Evolutionary conservation across 92 coral and sea anemone genomes (phyloP).

Genomic region (Porites lobata): DNA sequence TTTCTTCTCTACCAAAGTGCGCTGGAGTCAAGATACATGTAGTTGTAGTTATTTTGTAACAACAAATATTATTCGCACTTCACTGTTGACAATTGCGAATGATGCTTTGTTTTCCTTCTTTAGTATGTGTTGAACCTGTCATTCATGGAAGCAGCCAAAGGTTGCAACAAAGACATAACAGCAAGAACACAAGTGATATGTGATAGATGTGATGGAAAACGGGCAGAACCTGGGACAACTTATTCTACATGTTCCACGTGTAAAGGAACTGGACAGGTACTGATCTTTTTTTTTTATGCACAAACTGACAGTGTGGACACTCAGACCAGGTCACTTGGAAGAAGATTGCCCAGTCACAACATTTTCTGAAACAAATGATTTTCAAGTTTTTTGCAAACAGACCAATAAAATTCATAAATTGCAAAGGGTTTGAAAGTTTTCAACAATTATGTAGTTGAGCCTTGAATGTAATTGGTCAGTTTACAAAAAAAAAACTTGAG

Average conservation of each 20-base stretch:
- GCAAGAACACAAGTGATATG: conserved; percentile 85
- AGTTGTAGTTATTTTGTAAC: background rate
- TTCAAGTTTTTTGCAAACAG: too few species aligned
- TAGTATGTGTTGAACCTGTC: conserved; percentile 94
- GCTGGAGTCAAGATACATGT: too few species aligned
- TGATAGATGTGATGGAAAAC: conserved; percentile 90
- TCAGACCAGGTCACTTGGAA: too few species aligned
- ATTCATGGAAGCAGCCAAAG: conserved; percentile 98
- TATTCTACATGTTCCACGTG: conserved; percentile 88
- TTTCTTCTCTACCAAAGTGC: too few species aligned
- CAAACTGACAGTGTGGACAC: too few species aligned
- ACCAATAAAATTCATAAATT: too few species aligned
- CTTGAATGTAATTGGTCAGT: too few species aligned
- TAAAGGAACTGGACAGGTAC: conserved; percentile 97
- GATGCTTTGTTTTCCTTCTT: background rate
- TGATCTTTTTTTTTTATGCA: background rate
- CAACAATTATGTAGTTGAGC: too few species aligned
- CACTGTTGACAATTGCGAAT: background rate
- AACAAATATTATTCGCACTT: background rate
- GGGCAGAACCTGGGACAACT: conserved; percentile 98
- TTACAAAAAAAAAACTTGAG: too few species aligned
- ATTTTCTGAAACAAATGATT: too few species aligned
- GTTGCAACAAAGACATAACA: conserved; percentile 93
- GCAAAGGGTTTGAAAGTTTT: too few species aligned
- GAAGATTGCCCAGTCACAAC: too few species aligned